Conservation (phyloP, 2,797 vertebrate genomes). For the Sebastes glaucus region DNA sequence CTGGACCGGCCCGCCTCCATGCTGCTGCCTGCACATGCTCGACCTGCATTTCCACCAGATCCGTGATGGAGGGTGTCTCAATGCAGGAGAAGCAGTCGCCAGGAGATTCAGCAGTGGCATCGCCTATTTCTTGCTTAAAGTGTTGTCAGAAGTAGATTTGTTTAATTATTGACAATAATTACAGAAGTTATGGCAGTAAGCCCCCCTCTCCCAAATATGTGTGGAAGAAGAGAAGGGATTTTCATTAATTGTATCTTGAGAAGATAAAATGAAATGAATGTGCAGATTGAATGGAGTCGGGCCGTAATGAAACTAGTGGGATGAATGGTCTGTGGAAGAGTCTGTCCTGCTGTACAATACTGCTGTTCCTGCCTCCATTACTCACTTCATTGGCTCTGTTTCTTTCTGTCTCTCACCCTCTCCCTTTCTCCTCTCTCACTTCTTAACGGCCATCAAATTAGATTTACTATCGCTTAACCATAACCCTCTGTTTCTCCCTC, state of each 20-base stretch:
- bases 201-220: neutral
- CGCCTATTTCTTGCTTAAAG: no score
- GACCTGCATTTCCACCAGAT: no score
- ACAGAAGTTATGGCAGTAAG: neutral
- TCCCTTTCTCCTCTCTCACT: conserved; percentile 17
- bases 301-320: conserved; percentile 4
- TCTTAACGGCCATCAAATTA: conserved; percentile 51
- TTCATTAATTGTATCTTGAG: neutral
- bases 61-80: no score
- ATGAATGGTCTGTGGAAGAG: conserved; percentile 7
- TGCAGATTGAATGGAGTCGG: conserved; percentile 1
- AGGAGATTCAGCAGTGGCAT: no score
- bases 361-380: conserved; percentile 29
- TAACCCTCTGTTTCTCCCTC: conserved; percentile 21
- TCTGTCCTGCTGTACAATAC: conserved; percentile 17
- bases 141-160: no score
- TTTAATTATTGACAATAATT: neutral
- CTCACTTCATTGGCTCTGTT: conserved; percentile 39
- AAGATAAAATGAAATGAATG: conserved; percentile 11
- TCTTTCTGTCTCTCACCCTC: conserved; percentile 14
- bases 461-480: conserved; percentile 49
- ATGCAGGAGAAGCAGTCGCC: no score
- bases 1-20: no score
- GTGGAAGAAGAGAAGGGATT: neutral
- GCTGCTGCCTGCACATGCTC: no score